Evolutionary conservation across 2,113 vertebrate genomes (phyloP), one percentile per base, ranked within the genome.

Genomic region (Leucosticte australis): DNA sequence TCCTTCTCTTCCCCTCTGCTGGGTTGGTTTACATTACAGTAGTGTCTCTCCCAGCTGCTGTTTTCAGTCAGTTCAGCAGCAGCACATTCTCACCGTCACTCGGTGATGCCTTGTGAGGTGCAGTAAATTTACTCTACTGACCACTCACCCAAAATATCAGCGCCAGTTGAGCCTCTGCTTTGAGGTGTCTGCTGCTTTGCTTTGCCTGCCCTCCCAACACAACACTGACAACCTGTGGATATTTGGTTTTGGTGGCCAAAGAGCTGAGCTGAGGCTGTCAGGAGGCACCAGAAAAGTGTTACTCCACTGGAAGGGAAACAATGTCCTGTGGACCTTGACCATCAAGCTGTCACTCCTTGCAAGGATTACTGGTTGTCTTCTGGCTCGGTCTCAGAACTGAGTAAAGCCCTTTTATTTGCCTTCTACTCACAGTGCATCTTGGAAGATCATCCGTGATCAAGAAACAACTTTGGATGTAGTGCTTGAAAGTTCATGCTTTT

Each of bases 11-110:
- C 92, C 74, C 90, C 52, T 90, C 47, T 5, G 7, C 37, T 30
- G 63, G 88, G 70, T 89, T 97, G 95, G 97, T 98, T 97, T 98
- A 95, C 97, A 92, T 97, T 86, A 80, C 69, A 57, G 50, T 79
- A 63, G 92, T 96, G 91, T 96, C 62, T 65, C n/a, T 85, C 69
- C 94, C 98, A 98, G 97, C 98, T 98, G 98, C 97, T 97, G 74
- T 97, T 96, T 93, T 98, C 97, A 95, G 88, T 98, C 98, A 98
- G 90, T 6, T 56, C 91, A 95, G 67, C 44, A 69, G 73, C 71
- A 67, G 42, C 11, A 30, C 73, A 35, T 96, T 97, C 97, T 95
- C 96, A 65, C 65, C 41, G 4, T 89, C 57, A 21, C 90, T 76
- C 63, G 44, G 65, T 95, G 97, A 97, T 89, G 91, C 89, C 83